A percentile compares a stretch with the other conserved stretches of the same genome.
phyloP scores from a whole-genome alignment of 2,888 invertebrate genomes.

The Mesorhabditis sp. region DNA sequence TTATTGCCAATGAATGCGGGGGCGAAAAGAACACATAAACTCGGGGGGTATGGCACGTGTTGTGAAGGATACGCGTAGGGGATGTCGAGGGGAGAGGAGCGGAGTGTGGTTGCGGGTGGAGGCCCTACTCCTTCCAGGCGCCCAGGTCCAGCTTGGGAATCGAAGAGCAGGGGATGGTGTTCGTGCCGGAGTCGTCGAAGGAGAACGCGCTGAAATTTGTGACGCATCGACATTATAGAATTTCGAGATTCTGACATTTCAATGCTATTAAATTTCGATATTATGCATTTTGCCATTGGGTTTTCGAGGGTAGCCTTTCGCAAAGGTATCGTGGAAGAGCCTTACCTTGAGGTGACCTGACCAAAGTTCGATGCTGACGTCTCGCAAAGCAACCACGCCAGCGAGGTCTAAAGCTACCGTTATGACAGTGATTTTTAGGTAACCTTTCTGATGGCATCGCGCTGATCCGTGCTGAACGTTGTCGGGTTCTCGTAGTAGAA shows the following conservation, averaged over 20 bases:
- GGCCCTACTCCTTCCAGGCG: constrained; percentile 38
- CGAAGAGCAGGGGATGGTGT: constrained; percentile 42
- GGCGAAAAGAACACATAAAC: no score
- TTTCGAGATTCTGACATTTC: no score
- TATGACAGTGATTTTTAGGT: background rate
- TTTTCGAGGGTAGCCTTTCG: background rate
- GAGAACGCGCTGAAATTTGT: constrained; percentile 12
- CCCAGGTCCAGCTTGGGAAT: constrained; percentile 42
- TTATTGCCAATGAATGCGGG: no score
- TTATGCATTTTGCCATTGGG: background rate
- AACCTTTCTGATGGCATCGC: constrained; percentile 26
- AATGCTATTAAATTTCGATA: background rate
- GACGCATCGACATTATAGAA: background rate
- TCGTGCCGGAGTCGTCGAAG: constrained; percentile 29
- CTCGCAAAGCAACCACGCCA: constrained; percentile 33
- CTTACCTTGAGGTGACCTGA: background rate
- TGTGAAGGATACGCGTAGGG: no score
- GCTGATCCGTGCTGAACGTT: constrained; percentile 42
- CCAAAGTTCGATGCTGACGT: constrained; percentile 14
- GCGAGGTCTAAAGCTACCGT: constrained; percentile 12
- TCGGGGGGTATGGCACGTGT: no score
- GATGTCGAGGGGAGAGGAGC: no score
- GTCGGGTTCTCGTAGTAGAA: constrained; percentile 47
- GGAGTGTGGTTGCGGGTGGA: no score
- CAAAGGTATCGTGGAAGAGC: background rate